Base-by-base conservation (phyloP, 1,140 invertebrate genomes). In the Lasaia peninsularis region DNA sequence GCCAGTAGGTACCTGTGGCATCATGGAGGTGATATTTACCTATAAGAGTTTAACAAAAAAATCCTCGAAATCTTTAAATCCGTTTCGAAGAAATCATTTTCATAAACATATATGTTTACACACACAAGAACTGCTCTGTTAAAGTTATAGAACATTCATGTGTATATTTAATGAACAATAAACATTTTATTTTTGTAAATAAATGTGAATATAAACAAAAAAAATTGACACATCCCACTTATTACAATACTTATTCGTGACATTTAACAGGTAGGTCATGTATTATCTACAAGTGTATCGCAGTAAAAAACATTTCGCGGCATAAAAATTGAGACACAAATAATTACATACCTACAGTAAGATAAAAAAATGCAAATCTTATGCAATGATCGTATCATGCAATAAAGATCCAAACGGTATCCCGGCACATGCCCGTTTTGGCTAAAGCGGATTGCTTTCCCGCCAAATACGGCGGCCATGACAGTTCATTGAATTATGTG, bases 401-500 rank as follows among this genome's bases (percentile, higher is more conserved):
- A 78, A 78, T 83, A 81, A 78, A 83, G 75, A 81, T 75, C 71
- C 72, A 77, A 77, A 44, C 37, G 62, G 69, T 79, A 80, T 82
- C 80, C 75, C 75, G 67, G 61, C 71, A 56, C 62, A 60, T 67
- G 73, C 73, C 81, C 70, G 73, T 79, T 85, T 80, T 69, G 77
- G 79, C 62, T 73, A 77, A 82, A 85, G 80, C 81, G 74, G 80
- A 83, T 85, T 84, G 80, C 84, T 87, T 85, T 87, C 84, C 75
- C 80, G 73, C 84, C 84, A 87, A 84, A 85, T 83, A 86, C 73
- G 84, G 83, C 60, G 61, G 73, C 68, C 78, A 78, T 84, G 78
- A 87, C 84, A 85, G 81, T 78, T 73, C 78, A 74, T 73, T 87
- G 81, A 87, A 82, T 81, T 84, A 83, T 85, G 75, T 75, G 79